A percentile compares a stretch with the other conserved stretches of the same genome.
phyloP scores from a whole-genome alignment of 2,888 invertebrate species.

The Spisula subtruncata region DNA sequence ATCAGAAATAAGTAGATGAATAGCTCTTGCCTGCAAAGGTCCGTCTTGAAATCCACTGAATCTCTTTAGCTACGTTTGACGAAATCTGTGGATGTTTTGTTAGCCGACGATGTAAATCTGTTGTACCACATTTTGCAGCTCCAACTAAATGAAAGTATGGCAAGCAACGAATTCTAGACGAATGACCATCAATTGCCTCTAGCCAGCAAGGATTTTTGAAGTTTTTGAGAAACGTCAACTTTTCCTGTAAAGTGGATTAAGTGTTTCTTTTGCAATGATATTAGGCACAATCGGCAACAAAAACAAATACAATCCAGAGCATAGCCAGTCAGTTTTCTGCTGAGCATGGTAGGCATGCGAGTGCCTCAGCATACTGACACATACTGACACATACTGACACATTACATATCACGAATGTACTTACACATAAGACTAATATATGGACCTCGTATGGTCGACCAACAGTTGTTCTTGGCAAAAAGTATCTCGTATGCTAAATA shows the following conservation, averaged over 20 bases:
- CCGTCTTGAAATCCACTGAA: not conserved
- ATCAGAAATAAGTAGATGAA: not conserved
- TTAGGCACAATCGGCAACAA: too few species aligned
- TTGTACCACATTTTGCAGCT: not conserved
- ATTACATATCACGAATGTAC: too few species aligned
- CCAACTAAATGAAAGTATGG: not conserved
- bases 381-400: too few species aligned
- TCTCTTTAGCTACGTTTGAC: not conserved
- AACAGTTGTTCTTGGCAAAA: too few species aligned
- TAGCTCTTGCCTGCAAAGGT: not conserved
- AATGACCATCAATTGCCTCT: not conserved
- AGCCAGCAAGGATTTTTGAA: too few species aligned
- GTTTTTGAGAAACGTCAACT: not conserved
- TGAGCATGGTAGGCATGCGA: not conserved
- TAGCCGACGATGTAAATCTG: not conserved
- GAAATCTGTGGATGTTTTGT: not conserved
- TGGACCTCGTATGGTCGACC: too few species aligned
- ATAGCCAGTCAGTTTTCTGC: too few species aligned
- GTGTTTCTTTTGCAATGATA: too few species aligned
- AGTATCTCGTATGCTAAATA: too few species aligned
- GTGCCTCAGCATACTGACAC: not conserved
- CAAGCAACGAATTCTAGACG: not conserved
- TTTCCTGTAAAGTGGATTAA: not conserved
- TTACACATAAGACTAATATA: not conserved
- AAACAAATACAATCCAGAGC: too few species aligned